Evolutionary conservation across 1,140 invertebrate species (phyloP).

Genomic region (Geopemphigus sp.): DNA sequence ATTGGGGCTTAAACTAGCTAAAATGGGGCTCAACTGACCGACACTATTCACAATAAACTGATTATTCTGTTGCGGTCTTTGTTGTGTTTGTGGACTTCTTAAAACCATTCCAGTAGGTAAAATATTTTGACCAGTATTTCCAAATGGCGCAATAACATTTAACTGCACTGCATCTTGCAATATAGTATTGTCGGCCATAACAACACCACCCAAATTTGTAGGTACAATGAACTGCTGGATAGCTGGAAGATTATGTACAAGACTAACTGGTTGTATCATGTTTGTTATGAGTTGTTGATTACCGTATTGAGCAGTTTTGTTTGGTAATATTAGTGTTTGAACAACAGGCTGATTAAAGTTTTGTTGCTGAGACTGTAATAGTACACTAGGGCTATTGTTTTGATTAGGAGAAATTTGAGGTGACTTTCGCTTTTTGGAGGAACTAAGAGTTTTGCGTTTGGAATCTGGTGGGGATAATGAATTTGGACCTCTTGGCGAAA

Average conservation of each 20-base stretch:
- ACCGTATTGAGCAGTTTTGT: constrained; percentile 60
- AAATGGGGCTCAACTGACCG: constrained; percentile 74
- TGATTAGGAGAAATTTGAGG: constrained; percentile 63
- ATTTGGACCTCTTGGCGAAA: constrained; percentile 54
- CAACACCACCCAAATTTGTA: constrained; percentile 73
- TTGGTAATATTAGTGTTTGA: constrained; percentile 72
- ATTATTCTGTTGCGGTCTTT: constrained; percentile 62
- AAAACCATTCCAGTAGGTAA: constrained; percentile 74
- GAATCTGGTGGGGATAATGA: constrained; percentile 68
- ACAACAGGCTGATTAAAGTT: constrained; percentile 53
- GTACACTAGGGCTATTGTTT: constrained; percentile 46
- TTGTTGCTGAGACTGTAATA: constrained; percentile 53
- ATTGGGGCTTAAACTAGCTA: constrained; percentile 71
- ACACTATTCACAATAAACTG: constrained; percentile 72
- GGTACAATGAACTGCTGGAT: constrained; percentile 81
- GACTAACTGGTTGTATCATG: constrained; percentile 75
- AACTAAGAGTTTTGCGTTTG: constrained; percentile 63
- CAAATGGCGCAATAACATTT: constrained; percentile 72
- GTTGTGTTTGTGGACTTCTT: constrained; percentile 60
- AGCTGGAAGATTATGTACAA: constrained; percentile 74
- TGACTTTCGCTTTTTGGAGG: constrained; percentile 72
- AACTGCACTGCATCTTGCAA: constrained; percentile 71
- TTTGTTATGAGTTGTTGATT: constrained; percentile 58
- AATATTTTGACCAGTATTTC: constrained; percentile 65
- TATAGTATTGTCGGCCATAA: constrained; percentile 66